Base-by-base conservation (phyloP, 2,888 invertebrate genomes). In the Trichogramma evanescens region DNA sequence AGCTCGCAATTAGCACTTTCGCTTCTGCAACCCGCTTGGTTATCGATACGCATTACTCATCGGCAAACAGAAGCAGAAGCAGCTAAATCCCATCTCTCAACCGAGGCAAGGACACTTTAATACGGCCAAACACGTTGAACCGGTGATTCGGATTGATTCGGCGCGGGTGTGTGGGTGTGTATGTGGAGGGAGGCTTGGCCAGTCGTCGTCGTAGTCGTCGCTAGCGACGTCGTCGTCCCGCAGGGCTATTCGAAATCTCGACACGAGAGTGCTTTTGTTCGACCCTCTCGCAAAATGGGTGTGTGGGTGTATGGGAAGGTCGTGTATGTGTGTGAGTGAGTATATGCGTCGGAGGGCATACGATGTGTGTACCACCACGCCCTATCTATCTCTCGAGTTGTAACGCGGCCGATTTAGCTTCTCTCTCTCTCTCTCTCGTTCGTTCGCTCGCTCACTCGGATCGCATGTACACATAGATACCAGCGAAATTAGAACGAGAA, bases 71-170 rank as follows among this genome's bases (percentile, higher is more conserved):
- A 26, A 26, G 26, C 26, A 26, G 26, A 26, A 26, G 1, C 26
- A 26, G 26, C 26, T 26, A 26, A 26, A 26, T 26, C 26, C 26
- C 26, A 26, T 58, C 26, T 50, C 9, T 52, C 54, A 26, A 26
- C 26, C 26, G 26, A 26, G 3, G 26, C 26, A 26, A 26, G 26
- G 26, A 1, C 54, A 38, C 42, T 65, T 63, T 69, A 72, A 72
- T 72, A 70, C 70, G 67, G 63, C 67, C 70, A 68, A 70, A 71
- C 68, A 69, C 39, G 48, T 50, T n/a, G 38, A 26, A 26, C 26
- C 26, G 26, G 43, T 13, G 43, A 53, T 8, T 8, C 4, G 39
- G 5, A 41, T 49, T 7, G n/a, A 41, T 46, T 41, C 38, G 42
- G 6, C 4, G 44, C 43, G 26, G 41, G 4, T 42, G 7, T 3